Percentiles rank a stretch among this genome's conserved stretches.
These are phyloP conservation scores for Erannis defoliaria DNA, from an alignment of 2,888 invertebrate genomes.

Conservation along the genomic window DNA sequence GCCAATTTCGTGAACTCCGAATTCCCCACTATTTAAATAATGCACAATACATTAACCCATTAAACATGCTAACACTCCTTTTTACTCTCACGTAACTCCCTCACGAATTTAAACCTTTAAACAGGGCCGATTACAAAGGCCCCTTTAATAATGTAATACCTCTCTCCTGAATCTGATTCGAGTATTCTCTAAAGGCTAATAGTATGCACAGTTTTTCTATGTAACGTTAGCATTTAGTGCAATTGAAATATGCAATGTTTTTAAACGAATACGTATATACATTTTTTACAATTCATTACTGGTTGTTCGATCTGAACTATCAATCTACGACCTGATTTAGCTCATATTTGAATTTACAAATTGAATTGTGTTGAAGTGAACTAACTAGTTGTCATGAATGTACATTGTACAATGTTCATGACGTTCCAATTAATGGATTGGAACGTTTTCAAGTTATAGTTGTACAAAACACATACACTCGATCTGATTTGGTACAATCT, in stretches of 20 bases:
- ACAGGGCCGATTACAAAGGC: constrained; percentile 53
- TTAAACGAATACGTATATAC: too few relatives aligned
- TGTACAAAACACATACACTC: too few relatives aligned
- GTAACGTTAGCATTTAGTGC: constrained; percentile 12
- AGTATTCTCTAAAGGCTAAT: constrained; percentile 28
- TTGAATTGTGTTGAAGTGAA: too few relatives aligned
- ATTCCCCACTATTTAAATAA: constrained; percentile 21
- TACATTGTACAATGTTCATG: too few relatives aligned
- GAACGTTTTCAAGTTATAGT: too few relatives aligned
- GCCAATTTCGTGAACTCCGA: constrained; percentile 4
- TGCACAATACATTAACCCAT: constrained; percentile 34
- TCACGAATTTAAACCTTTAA: constrained; percentile 48
- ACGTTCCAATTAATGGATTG: too few relatives aligned
- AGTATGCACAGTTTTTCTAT: constrained; percentile 18
- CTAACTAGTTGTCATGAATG: too few relatives aligned
- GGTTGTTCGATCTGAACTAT: too few relatives aligned
- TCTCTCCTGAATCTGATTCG: constrained; percentile 50
- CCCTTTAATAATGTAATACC: constrained; percentile 53
- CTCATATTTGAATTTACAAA: too few relatives aligned
- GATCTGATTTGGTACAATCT: too few relatives aligned
- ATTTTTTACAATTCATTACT: not conserved
- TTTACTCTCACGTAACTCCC: constrained; percentile 38
- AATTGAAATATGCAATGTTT: constrained; percentile 1
- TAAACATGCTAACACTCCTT: constrained; percentile 36
- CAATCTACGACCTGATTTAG: too few relatives aligned